phyloP scores from a whole-genome alignment of 2,797 vertebrate species.

The Ambastaia sidthimunki region DNA sequence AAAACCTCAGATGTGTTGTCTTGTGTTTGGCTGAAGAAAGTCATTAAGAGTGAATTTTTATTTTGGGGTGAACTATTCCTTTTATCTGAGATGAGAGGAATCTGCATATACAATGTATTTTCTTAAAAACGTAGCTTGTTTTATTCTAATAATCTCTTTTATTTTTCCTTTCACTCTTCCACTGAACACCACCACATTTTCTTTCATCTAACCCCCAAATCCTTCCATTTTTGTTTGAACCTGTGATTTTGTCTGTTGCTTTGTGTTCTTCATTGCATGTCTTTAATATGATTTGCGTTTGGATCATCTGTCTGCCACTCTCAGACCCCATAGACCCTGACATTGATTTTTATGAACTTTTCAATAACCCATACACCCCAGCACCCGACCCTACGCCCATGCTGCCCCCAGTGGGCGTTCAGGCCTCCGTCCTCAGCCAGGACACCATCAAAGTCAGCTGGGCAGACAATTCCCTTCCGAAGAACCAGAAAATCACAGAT shows the following conservation, averaged over 20 bases:
- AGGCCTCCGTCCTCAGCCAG: slow-evolving; percentile 93
- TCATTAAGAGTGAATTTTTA: too few relatives aligned
- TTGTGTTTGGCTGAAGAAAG: too few relatives aligned
- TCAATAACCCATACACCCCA: slow-evolving; percentile 99
- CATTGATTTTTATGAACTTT: slow-evolving; percentile 97
- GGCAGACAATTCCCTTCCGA: slow-evolving; percentile 98
- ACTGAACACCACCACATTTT: slow-evolving; percentile 18
- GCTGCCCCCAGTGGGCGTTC: slow-evolving; percentile 99
- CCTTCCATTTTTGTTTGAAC: slow-evolving; percentile 47
- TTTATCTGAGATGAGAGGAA: too few relatives aligned
- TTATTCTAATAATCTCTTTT: slow-evolving; percentile 53
- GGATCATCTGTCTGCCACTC: slow-evolving; percentile 59
- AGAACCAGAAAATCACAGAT: slow-evolving; percentile 98
- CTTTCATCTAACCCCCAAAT: slow-evolving; percentile 3
- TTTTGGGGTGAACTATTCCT: too few relatives aligned
- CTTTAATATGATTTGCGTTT: slow-evolving; percentile 39
- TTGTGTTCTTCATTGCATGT: slow-evolving; percentile 63
- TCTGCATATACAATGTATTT: too few relatives aligned
- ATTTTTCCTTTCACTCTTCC: slow-evolving; percentile 15
- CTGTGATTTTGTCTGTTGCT: slow-evolving; percentile 70
- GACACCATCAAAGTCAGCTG: slow-evolving; percentile 96
- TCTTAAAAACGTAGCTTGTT: not conserved
- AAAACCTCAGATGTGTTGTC: too few relatives aligned
- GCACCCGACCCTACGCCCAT: slow-evolving; percentile 98
- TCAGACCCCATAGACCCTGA: slow-evolving; percentile 90